Evolutionary conservation across 2,113 vertebrate genomes (phyloP), one percentile per base, ranked within the genome.

Genomic region (Sinocyclocheilus anophthalmus): DNA sequence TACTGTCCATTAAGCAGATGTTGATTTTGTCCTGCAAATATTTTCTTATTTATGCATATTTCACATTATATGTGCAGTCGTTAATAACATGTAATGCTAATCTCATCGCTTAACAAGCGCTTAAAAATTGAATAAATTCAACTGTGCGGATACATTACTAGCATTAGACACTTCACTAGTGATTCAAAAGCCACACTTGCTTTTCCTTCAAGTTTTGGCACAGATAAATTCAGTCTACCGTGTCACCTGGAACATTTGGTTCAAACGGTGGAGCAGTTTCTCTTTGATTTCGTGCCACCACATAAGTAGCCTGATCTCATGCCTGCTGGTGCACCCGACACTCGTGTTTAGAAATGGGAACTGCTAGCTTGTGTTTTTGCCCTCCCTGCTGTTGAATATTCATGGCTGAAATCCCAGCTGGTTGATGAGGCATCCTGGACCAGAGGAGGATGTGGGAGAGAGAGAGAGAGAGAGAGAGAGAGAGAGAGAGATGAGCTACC

Each of bases 231-330:
- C 77, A 69, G 67, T 57, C 33, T 26, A 65, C 50, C 86, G 8
- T 55, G 73, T 87, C 82, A 79, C 81, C 86, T 83, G 61, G 75
- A 79, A 59, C 82, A 59, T 63, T 87, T 63, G 86, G 82, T 73
- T 73, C 82, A 84, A 45, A 11, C 20, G 24, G 61, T 50, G 18
- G 30, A 77, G 81, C 76, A 83, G 79, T 85, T 86, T 85, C 50
- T 87, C 81, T 90, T 89, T 90, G 89, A 90, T 86, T 87, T 76
- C 42, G 77, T 90, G 86, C 88, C 86, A 87, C 81, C 80, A 73
- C 65, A 73, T 76, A 84, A 87, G 83, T 63, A 84, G 86, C 63
- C 83, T 50, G 77, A 79, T 63, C 53, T 72, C 77, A 78, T 59
- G 73, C 76, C 69, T 84, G 45, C 70, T 90, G 42, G 59, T 55